Conservation (phyloP, 92 coral and sea anemone genomes). For the Heteractis magnifica region DNA sequence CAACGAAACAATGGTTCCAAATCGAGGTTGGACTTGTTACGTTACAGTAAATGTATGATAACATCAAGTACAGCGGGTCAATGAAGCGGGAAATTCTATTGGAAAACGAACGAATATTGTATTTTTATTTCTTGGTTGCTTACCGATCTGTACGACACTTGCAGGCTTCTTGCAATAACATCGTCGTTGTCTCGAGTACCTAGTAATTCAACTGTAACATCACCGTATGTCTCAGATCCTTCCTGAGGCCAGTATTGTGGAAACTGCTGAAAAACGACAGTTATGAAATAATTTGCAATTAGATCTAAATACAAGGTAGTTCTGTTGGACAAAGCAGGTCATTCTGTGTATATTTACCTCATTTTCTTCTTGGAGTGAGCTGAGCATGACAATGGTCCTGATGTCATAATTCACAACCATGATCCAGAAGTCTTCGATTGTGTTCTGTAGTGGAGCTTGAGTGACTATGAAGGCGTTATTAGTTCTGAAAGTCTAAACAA, state of each 20-base stretch:
- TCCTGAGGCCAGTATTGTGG: conserved; percentile 51
- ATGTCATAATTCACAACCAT: conserved; percentile 30
- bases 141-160: conserved; percentile 21
- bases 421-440: conserved; percentile 35
- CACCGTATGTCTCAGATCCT: conserved; percentile 28
- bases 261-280: conserved; percentile 14
- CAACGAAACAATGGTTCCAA: too few relatives aligned
- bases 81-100: too few relatives aligned
- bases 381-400: conserved; percentile 24
- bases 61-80: too few relatives aligned
- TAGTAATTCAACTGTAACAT: conserved; percentile 24
- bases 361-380: conserved; percentile 6
- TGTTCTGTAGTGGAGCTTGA: conserved; percentile 26
- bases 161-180: conserved; percentile 1
- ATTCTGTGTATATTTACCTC: conserved; percentile 8
- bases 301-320: neutral
- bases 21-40: too few relatives aligned
- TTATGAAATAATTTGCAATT: neutral
- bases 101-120: neutral
- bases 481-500: conserved; percentile 7
- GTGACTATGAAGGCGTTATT: conserved; percentile 32
- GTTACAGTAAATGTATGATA: too few relatives aligned
- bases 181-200: neutral
- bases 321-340: too few relatives aligned
- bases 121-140: neutral